phyloP scores from a whole-genome alignment of 2,888 invertebrate genomes.

The Crossocerus cetratus region DNA sequence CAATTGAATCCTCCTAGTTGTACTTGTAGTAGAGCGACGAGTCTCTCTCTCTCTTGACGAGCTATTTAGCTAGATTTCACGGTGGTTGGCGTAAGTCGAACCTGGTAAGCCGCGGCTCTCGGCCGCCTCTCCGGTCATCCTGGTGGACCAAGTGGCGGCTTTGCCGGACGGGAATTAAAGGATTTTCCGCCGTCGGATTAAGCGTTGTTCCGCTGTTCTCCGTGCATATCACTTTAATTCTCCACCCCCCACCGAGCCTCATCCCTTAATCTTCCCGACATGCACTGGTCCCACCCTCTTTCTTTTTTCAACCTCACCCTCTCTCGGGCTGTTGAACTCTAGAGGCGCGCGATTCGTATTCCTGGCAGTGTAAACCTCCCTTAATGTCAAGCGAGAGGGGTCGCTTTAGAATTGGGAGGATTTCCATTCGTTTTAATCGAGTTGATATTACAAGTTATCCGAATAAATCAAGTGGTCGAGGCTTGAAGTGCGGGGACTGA shows the following conservation, averaged over 20 bases:
- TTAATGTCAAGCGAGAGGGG: background rate
- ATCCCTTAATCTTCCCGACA: conserved; percentile 10
- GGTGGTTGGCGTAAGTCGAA: background rate
- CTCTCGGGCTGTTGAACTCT: too few species aligned
- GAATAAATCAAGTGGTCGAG: too few species aligned
- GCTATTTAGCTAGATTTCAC: too few species aligned
- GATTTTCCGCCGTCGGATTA: conserved; percentile 13
- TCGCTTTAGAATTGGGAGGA: background rate
- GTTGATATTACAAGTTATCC: too few species aligned
- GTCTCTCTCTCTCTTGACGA: too few species aligned
- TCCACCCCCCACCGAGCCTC: background rate
- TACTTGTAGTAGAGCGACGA: too few species aligned
- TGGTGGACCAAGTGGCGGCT: background rate
- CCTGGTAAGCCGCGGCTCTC: background rate
- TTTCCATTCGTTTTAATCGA: too few species aligned
- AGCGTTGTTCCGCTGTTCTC: conserved; percentile 2
- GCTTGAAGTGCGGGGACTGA: too few species aligned
- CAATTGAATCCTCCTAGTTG: too few species aligned
- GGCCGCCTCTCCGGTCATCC: background rate
- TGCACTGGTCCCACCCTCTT: background rate
- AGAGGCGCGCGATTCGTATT: too few species aligned
- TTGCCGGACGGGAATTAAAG: conserved; percentile 7
- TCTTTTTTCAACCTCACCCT: background rate
- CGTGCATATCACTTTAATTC: conserved; percentile 8
- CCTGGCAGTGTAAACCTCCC: background rate